Evolutionary conservation across 2,888 invertebrate species (phyloP), one percentile per base, ranked within the genome.

Genomic region (Candidula unifasciata): DNA sequence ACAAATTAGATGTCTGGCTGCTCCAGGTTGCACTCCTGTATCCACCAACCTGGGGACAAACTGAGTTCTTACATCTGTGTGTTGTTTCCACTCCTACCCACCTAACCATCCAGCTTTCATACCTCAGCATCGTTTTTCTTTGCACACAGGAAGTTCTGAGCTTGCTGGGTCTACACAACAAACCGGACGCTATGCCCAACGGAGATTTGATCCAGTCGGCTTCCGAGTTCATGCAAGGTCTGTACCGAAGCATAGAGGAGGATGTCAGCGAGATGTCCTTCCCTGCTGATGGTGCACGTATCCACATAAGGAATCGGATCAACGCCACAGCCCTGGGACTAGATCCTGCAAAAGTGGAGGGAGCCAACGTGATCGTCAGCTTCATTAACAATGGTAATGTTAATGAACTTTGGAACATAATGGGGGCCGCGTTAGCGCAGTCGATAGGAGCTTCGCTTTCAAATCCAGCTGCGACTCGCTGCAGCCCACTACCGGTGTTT

Each of bases 301-400:
- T 89, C 21, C 87, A 89, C 35, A 88, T 87, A 78, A 85, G 80
- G 73, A 81, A 80, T 60, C 78, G 44, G n/a, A 44, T 82, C 6
- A 86, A 87, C 33, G 90, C 89, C 52, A 83, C 90, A 13, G 89
- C 89, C 35, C 85, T 89, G 16, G 90, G 89, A 0, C 83, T 90
- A 60, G 87, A 88, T 68, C 86, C 88, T 1, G 86, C 91, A 18
- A 87, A 90, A 85, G 97, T 98, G 89, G 96, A 97, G 91, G 96
- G 97, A 93, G 97, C 97, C 93, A 98, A 98, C 95, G 96, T 97
- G 91, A 98, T 98, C 92, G 97, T 98, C 96, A 98, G 97, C 91
- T 98, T 98, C 94, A 96, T 97, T 89, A 97, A 97, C 93, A 96
- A 96, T 94, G 96, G 97, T 94, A 89, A 86, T 13, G n/a, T n/a